These are phyloP conservation scores for Cotesia typhae DNA, from an alignment of 1,140 invertebrate species.

Conservation along the genomic window DNA sequence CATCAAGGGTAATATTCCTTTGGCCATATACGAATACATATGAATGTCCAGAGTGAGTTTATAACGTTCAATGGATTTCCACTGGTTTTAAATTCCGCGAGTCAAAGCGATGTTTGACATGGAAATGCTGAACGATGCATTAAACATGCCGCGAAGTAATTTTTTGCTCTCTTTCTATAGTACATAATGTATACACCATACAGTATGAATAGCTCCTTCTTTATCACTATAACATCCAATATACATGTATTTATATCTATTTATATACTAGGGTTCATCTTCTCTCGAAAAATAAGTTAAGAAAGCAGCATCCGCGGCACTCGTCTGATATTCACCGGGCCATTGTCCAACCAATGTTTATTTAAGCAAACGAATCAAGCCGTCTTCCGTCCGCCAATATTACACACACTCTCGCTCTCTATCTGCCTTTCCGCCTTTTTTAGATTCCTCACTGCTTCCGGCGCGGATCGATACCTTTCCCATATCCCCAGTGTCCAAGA, in stretches of 20 bases:
- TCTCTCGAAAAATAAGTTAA: conserved; percentile 5
- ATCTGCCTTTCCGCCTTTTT: conserved; percentile 15
- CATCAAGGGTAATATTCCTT: conserved; percentile 26
- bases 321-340: conserved; percentile 25
- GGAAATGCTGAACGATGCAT: conserved; percentile 65
- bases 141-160: conserved; percentile 58
- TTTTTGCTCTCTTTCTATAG: conserved; percentile 37
- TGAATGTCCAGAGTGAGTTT: conserved; percentile 16
- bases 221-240: conserved; percentile 30
- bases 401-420: not conserved
- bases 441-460: conserved; percentile 20
- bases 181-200: no score
- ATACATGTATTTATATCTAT: conserved; percentile 11
- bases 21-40: conserved; percentile 24
- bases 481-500: not conserved
- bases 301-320: conserved; percentile 18
- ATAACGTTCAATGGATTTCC: conserved; percentile 11
- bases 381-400: not conserved
- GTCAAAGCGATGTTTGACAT: conserved; percentile 67
- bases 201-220: not conserved
- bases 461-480: conserved; percentile 29
- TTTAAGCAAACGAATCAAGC: conserved; percentile 60
- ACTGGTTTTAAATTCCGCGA: conserved; percentile 62
- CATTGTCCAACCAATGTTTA: conserved; percentile 58
- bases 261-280: not conserved